Evolutionary conservation across 2,888 invertebrate species (phyloP), one percentile per base, ranked within the genome.

Genomic region (Drosophila sordidapex): DNA sequence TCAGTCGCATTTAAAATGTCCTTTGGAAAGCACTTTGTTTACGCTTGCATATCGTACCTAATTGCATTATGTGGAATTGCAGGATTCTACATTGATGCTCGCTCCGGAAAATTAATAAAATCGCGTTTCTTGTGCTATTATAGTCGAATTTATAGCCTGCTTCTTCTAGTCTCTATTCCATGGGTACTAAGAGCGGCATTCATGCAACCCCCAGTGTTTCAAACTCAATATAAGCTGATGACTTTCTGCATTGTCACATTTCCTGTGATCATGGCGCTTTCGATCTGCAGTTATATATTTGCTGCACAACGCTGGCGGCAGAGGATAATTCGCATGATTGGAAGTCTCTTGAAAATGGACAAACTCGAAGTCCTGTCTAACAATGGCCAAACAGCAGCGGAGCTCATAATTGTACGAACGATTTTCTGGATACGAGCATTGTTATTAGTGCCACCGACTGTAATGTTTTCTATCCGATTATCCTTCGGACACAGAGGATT

Each of bases 1-100:
- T 13, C 15, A 35, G 35, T 53, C 27, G 10, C 18, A 13, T 13
- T 15, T 1, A 36, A 33, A 31, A 61, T 61, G 66, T 61, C 56
- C 21, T 51, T 43, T 15, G 33, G 33, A 38, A 68, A 57, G 11
- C 35, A 68, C 25, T 10, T 29, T 11, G 13, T 52, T 2, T 46
- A 46, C 70, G 70, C 69, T 7, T 36, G 29, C 18, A 27, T 68
- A 3, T 27, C 69, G 2, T 70, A 52, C 43, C 2, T 61, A 3
- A 27, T 70, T 4, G 36, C 56, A 5, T 27, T 61, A 1, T 38
- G 29, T 15, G 70, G 69, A 2, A 4, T 70, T 7, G 27, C 21
- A 10, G 58, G 15, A 8, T 68, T 70, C 21, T 61, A 68, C 36
- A 46, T 51, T 46, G 56, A 68, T 13, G 18, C n/a, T 0, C 48